These are phyloP conservation scores for Sinotaia quadrata DNA, from an alignment of 2,888 invertebrate species.

Conservation along the genomic window DNA sequence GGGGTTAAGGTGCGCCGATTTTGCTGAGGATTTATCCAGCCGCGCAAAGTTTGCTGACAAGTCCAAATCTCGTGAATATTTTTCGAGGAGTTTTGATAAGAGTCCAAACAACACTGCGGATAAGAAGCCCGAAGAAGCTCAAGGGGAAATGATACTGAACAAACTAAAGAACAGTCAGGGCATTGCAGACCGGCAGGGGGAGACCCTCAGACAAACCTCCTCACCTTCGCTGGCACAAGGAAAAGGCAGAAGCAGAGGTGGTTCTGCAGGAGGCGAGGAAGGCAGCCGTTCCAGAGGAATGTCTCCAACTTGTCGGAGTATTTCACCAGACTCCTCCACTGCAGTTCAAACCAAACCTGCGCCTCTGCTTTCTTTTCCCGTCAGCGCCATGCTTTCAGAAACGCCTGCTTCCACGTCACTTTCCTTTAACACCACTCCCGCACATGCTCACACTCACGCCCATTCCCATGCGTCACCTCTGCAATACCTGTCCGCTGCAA, in stretches of 20 bases:
- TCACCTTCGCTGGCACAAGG: neutral
- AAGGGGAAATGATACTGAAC: too few species aligned
- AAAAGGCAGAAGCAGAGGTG: neutral
- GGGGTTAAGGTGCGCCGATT: too few species aligned
- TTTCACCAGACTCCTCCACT: slow-evolving; percentile 36
- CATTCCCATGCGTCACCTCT: slow-evolving; percentile 22
- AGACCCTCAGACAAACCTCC: too few species aligned
- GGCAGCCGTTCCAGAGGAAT: neutral
- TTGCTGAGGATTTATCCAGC: too few species aligned
- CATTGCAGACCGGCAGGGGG: too few species aligned
- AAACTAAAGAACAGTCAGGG: too few species aligned
- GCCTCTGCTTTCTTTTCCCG: slow-evolving; percentile 35
- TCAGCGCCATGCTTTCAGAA: slow-evolving; percentile 35
- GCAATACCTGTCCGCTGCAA: slow-evolving; percentile 21
- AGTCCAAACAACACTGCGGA: too few species aligned
- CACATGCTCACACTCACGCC: neutral
- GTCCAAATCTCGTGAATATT: too few species aligned
- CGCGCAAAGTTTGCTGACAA: too few species aligned
- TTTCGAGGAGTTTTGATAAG: too few species aligned
- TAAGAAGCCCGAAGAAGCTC: too few species aligned
- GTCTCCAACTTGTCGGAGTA: slow-evolving; percentile 26
- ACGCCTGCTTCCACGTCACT: neutral
- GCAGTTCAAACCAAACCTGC: slow-evolving; percentile 1
- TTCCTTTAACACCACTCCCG: neutral
- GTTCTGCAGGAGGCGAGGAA: neutral